These are phyloP conservation scores for rat (Rattus norvegicus) DNA, from an alignment of 2,113 vertebrate genomes.

Conservation along the genomic window DNA sequence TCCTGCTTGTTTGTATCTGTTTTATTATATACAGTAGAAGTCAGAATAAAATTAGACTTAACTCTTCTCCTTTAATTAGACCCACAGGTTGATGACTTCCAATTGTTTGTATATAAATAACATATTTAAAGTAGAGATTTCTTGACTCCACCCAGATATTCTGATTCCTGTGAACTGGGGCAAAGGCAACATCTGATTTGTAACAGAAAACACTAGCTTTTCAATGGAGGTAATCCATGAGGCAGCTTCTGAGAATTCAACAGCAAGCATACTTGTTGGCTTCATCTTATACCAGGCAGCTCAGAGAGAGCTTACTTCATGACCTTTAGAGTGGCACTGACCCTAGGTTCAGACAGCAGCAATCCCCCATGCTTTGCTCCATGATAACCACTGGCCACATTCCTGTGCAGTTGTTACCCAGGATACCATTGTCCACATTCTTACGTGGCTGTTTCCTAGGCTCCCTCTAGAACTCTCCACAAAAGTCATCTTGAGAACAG, in stretches of 20 bases:
- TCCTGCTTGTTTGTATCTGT: background rate
- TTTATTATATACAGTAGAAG: background rate
- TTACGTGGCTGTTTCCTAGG: background rate
- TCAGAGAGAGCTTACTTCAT: background rate
- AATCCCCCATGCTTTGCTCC: background rate
- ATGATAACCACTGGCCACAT: background rate
- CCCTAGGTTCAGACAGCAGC: background rate
- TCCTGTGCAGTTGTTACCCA: background rate
- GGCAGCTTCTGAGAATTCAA: background rate
- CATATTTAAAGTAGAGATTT: slow-evolving; percentile 6
- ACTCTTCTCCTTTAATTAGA: background rate
- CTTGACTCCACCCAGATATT: background rate
- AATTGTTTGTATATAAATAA: slow-evolving; percentile 1
- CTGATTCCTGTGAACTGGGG: background rate
- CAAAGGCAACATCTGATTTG: background rate
- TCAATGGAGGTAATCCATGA: background rate
- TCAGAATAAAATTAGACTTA: slow-evolving; percentile 46
- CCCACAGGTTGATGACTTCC: background rate
- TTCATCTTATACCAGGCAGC: background rate
- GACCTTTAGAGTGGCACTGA: background rate
- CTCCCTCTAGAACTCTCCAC: background rate
- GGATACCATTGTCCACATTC: background rate
- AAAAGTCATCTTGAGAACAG: background rate
- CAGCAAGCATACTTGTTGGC: background rate
- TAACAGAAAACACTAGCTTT: slow-evolving; percentile 4